phyloP scores from a whole-genome alignment of 2,113 vertebrate genomes.

The Gymnobelideus leadbeateri region DNA sequence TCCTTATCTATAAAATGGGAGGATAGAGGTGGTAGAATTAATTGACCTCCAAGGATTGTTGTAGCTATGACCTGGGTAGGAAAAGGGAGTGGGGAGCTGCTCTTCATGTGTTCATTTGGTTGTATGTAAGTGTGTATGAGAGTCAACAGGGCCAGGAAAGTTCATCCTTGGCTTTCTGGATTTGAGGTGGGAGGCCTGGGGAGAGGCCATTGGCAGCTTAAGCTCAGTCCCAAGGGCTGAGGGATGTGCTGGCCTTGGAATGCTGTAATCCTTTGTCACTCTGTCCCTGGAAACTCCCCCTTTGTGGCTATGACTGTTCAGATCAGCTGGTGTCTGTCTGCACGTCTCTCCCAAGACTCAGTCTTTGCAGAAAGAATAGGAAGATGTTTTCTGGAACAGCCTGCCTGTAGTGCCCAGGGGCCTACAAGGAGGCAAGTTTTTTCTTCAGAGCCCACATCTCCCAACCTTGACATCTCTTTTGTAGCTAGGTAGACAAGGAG shows the following conservation, averaged over 20 bases:
- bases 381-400: neutral
- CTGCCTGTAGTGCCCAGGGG: neutral
- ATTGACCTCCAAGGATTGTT: neutral
- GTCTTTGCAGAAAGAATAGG: neutral
- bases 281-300: neutral
- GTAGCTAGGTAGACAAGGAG: neutral
- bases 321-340: neutral
- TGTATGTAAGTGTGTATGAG: neutral
- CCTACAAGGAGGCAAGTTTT: neutral
- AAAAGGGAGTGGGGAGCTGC: neutral
- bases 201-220: neutral
- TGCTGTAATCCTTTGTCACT: neutral
- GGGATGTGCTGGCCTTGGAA: neutral
- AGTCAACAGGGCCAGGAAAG: neutral
- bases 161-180: neutral
- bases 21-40: neutral
- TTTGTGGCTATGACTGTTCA: neutral
- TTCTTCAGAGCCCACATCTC: neutral
- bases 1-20: neutral
- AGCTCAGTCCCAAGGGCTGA: neutral
- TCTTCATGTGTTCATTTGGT: neutral
- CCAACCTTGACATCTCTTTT: neutral
- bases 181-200: neutral
- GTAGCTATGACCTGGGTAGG: neutral
- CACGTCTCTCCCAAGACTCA: neutral